Evolutionary conservation across 2,797 vertebrate genomes (phyloP).

Genomic region (Molossus molossus): DNA sequence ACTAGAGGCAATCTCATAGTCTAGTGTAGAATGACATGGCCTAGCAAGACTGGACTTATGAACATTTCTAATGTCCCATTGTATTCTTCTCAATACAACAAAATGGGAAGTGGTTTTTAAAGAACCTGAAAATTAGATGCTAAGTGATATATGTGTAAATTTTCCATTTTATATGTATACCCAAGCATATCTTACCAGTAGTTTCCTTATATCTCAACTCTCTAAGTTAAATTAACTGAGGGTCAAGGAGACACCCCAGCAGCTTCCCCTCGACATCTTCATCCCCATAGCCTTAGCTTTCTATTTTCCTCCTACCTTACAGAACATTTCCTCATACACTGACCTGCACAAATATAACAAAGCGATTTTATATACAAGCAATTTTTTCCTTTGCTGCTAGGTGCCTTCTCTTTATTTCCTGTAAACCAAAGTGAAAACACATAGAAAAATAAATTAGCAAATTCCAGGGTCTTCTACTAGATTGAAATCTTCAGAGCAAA

Average conservation of each 20-base stretch:
- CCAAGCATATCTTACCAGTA: background rate
- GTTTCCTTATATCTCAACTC: background rate
- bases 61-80: background rate
- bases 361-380: background rate
- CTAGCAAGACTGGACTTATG: background rate
- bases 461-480: background rate
- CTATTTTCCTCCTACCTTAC: background rate
- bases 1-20: background rate
- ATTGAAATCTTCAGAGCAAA: background rate
- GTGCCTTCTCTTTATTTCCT: background rate
- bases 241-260: background rate
- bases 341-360: background rate
- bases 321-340: background rate
- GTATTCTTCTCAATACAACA: background rate
- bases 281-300: background rate
- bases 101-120: slow-evolving; percentile 45
- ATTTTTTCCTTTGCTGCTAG: background rate
- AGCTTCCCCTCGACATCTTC: background rate
- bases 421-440: background rate
- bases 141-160: background rate
- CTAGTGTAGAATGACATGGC: background rate
- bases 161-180: slow-evolving; percentile 50
- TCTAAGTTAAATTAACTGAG: slow-evolving; percentile 36
- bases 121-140: slow-evolving; percentile 43
- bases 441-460: background rate